A percentile compares a stretch with the other conserved stretches of the same genome.
These are phyloP conservation scores for Drosophila falleni DNA, from an alignment of 2,888 invertebrate genomes.

Conservation along the genomic window DNA sequence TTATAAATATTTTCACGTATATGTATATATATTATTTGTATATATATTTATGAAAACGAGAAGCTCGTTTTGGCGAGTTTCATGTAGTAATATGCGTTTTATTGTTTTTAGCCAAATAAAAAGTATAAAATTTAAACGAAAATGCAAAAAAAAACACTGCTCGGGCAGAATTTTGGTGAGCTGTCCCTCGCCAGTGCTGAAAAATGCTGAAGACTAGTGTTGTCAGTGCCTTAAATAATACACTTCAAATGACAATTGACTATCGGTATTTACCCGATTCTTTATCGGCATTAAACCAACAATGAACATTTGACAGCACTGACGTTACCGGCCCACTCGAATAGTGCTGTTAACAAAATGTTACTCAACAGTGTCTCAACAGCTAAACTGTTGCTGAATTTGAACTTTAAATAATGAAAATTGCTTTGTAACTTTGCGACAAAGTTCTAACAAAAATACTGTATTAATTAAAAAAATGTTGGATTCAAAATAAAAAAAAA, in stretches of 20 bases:
- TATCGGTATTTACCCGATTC: conserved; percentile 26
- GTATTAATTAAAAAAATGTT: too few relatives aligned
- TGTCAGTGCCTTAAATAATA: conserved; percentile 5
- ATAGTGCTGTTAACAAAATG: not conserved
- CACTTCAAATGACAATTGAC: not conserved
- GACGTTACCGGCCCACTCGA: not conserved
- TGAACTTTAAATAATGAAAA: too few relatives aligned
- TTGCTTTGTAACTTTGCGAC: too few relatives aligned
- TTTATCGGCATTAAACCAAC: conserved; percentile 8
- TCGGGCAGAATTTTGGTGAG: conserved; percentile 74
- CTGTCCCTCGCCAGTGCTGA: conserved; percentile 66
- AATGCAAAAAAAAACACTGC: conserved; percentile 76
- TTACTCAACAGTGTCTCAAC: too few relatives aligned
- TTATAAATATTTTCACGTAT: conserved; percentile 21
- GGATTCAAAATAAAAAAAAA: too few relatives aligned
- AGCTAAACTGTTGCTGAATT: too few relatives aligned
- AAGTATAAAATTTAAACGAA: conserved; percentile 74
- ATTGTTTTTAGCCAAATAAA: conserved; percentile 63
- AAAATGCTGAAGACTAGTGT: conserved; percentile 26
- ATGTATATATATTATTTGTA: conserved; percentile 13
- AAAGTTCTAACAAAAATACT: too few relatives aligned
- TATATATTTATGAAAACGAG: conserved; percentile 14
- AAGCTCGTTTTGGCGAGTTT: conserved; percentile 18
- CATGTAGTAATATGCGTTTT: conserved; percentile 26
- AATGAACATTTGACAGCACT: conserved; percentile 35